phyloP scores from a whole-genome alignment of 2,888 invertebrate species.

The Pachymerium ferrugineum region DNA sequence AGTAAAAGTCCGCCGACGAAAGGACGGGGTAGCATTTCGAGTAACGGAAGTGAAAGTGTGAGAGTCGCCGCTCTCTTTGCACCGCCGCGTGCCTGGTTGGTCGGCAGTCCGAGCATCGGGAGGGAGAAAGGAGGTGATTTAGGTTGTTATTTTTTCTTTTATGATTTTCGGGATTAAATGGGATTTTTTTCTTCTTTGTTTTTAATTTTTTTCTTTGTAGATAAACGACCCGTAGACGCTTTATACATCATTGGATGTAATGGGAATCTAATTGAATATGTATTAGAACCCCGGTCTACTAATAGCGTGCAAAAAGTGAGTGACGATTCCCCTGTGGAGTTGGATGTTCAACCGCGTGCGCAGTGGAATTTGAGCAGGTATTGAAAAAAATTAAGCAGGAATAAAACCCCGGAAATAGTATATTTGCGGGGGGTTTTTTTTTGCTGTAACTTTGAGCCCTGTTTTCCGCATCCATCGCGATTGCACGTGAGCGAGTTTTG shows the following conservation, averaged over 20 bases:
- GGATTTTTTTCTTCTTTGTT: background rate
- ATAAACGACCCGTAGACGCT: constrained; percentile 65
- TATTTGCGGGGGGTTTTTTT: background rate
- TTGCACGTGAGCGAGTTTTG: background rate
- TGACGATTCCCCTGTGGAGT: constrained; percentile 78
- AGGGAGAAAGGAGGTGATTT: constrained; percentile 40
- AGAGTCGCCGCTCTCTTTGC: constrained; percentile 74
- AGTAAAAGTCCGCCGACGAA: constrained; percentile 38
- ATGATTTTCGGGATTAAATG: background rate
- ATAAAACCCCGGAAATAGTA: too few species aligned
- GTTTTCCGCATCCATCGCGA: background rate
- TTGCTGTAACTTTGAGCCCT: background rate
- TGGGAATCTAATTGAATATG: constrained; percentile 80
- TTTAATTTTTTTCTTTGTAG: constrained; percentile 25
- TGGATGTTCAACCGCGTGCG: constrained; percentile 76
- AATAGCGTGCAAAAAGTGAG: constrained; percentile 71
- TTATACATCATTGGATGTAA: constrained; percentile 83
- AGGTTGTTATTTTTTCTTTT: background rate
- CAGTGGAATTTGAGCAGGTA: constrained; percentile 73
- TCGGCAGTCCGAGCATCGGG: constrained; percentile 48
- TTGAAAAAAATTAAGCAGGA: background rate
- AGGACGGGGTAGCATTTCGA: constrained; percentile 27
- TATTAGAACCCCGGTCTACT: constrained; percentile 70
- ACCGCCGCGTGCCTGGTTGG: constrained; percentile 67
- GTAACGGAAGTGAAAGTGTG: constrained; percentile 54